phyloP scores from a whole-genome alignment of 2,888 invertebrate genomes.

The Hemistola chrysoprasaria region DNA sequence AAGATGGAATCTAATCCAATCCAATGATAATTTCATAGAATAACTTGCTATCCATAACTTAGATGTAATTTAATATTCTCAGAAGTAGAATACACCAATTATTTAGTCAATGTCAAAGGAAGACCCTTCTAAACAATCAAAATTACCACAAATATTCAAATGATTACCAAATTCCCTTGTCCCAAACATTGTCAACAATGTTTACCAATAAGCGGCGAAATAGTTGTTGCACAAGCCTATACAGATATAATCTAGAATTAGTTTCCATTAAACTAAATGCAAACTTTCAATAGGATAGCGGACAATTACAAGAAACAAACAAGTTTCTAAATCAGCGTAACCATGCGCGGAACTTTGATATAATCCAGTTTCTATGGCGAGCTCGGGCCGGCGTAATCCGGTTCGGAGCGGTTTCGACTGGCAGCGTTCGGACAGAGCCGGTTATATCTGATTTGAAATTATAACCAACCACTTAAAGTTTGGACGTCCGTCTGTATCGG shows the following conservation, averaged over 20 bases:
- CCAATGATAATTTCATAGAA: too few relatives aligned
- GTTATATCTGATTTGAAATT: conserved; percentile 68
- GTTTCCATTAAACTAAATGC: conserved; percentile 49
- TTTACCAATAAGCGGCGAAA: conserved; percentile 33
- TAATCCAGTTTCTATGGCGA: conserved; percentile 66
- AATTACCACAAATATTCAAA: conserved; percentile 31
- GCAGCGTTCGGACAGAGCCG: conserved; percentile 40
- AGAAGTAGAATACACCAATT: neutral
- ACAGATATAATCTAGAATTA: conserved; percentile 50
- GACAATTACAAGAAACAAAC: conserved; percentile 64
- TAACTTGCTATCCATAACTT: too few relatives aligned
- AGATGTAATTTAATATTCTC: too few relatives aligned
- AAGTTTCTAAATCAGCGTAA: conserved; percentile 76
- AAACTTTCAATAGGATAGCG: conserved; percentile 45
- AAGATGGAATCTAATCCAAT: too few relatives aligned
- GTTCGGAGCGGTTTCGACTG: conserved; percentile 53
- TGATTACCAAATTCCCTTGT: conserved; percentile 31
- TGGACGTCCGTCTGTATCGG: conserved; percentile 28
- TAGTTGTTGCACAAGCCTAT: conserved; percentile 39
- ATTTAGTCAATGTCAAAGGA: conserved; percentile 8
- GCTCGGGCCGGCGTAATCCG: conserved; percentile 57
- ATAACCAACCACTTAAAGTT: conserved; percentile 56
- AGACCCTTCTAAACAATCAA: conserved; percentile 15
- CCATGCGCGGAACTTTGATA: conserved; percentile 72
- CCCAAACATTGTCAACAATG: conserved; percentile 34